Evolutionary conservation across 2,888 invertebrate species (phyloP).

Genomic region (Sphecodes monilicornis): DNA sequence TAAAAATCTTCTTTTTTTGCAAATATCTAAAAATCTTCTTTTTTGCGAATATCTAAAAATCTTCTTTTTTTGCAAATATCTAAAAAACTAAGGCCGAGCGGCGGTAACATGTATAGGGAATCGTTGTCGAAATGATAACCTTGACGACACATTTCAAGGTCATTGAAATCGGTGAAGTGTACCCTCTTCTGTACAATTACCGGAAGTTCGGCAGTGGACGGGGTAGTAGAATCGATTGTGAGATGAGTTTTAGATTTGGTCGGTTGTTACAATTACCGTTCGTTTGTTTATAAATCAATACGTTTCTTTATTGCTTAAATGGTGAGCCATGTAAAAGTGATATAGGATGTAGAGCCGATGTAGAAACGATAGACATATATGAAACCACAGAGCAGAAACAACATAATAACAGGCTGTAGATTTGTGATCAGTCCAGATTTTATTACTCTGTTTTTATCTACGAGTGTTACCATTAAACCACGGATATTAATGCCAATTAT

Average conservation of each 20-base stretch:
- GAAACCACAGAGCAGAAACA: neutral
- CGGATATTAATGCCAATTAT: neutral
- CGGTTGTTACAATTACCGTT: neutral
- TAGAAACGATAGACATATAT: neutral
- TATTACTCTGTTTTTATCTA: neutral
- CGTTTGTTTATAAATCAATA: conserved; percentile 9
- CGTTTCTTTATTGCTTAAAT: neutral
- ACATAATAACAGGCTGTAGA: neutral
- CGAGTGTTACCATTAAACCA: neutral
- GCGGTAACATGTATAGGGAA: too few species aligned
- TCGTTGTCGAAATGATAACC: too few species aligned
- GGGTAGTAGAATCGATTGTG: neutral
- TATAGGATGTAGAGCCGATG: neutral
- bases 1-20: too few species aligned
- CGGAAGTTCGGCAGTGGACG: too few species aligned
- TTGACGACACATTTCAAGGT: too few species aligned
- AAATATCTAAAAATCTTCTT: too few species aligned
- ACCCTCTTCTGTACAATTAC: too few species aligned
- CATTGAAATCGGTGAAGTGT: too few species aligned
- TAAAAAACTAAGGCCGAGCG: too few species aligned
- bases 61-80: too few species aligned
- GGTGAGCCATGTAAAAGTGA: neutral
- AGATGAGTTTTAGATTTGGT: neutral
- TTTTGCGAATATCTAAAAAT: too few species aligned
- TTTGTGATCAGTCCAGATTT: neutral